Conservation (phyloP, 2,888 invertebrate genomes). For the Philereme transversata region DNA sequence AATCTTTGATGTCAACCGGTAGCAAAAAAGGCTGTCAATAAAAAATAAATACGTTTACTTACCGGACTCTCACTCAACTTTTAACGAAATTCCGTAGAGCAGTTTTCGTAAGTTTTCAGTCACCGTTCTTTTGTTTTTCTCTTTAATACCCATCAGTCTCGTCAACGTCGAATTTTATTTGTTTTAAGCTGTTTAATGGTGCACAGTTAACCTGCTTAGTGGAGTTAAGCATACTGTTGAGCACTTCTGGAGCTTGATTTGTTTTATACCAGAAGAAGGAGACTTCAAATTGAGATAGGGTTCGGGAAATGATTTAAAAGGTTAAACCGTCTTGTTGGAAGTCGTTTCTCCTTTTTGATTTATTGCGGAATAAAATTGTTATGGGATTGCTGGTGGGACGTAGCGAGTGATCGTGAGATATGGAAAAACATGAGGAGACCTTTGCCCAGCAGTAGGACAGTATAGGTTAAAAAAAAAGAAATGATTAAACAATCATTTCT, state of each 20-base stretch:
- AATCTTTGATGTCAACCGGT: constrained; percentile 31
- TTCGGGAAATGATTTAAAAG: constrained; percentile 14
- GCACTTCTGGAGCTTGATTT: constrained; percentile 26
- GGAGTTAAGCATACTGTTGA: constrained; percentile 24
- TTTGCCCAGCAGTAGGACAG: too few species aligned
- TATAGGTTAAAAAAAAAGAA: too few species aligned
- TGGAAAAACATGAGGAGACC: too few species aligned
- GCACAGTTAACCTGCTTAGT: constrained; percentile 39
- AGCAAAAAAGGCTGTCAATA: constrained; percentile 16
- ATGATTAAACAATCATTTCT: too few species aligned
- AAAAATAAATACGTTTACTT: constrained; percentile 40
- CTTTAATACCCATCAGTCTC: constrained; percentile 40
- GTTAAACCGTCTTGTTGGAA: neutral
- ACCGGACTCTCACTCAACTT: constrained; percentile 33
- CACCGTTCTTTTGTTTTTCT: constrained; percentile 43
- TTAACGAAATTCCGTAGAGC: constrained; percentile 45
- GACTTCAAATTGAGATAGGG: constrained; percentile 21
- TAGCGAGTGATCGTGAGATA: too few species aligned
- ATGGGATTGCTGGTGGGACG: too few species aligned
- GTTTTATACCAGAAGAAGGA: constrained; percentile 27
- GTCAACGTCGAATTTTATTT: constrained; percentile 46
- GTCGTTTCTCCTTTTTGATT: too few species aligned
- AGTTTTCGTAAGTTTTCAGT: constrained; percentile 44
- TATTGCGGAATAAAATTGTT: too few species aligned
- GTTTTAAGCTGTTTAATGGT: constrained; percentile 48